Conservation (phyloP, 64 coral and sea anemone genomes). For the Dendronephthya gigantea region DNA sequence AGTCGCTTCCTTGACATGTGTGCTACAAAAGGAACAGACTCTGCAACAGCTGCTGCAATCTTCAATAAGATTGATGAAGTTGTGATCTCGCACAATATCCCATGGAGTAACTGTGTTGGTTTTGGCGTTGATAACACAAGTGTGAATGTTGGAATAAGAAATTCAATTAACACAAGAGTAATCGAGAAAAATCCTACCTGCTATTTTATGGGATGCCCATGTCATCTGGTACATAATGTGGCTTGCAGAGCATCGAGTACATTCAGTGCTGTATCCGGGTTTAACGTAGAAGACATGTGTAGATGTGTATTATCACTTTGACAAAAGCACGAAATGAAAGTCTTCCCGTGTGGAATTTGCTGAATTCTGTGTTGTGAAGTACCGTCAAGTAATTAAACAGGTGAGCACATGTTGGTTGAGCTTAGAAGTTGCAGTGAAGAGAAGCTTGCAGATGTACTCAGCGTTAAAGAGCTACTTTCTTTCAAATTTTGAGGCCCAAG, state of each 20-base stretch:
- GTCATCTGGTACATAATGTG: slow-evolving; percentile 23
- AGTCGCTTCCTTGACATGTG: slow-evolving; percentile 40
- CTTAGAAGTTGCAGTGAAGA: slow-evolving; percentile 24
- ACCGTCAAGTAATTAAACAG: too few relatives aligned
- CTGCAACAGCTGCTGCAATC: background rate
- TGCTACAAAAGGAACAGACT: background rate
- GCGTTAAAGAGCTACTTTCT: too few relatives aligned
- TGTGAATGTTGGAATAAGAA: slow-evolving; percentile 27
- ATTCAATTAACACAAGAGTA: slow-evolving; percentile 35
- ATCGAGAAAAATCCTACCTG: slow-evolving; percentile 4
- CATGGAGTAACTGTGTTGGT: slow-evolving; percentile 31
- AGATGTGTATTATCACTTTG: too few relatives aligned
- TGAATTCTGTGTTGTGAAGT: too few relatives aligned
- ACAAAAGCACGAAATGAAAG: too few relatives aligned
- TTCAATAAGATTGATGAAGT: slow-evolving; percentile 19
- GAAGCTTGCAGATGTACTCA: slow-evolving; percentile 24
- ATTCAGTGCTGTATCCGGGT: slow-evolving; percentile 20
- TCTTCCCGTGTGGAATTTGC: too few relatives aligned
- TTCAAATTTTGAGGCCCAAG: too few relatives aligned
- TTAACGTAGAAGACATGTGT: background rate
- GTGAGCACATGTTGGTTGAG: too few relatives aligned
- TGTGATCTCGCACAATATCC: slow-evolving; percentile 12
- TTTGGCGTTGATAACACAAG: slow-evolving; percentile 40
- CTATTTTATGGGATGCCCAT: slow-evolving; percentile 25
- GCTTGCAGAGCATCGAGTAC: slow-evolving; percentile 41